These are phyloP conservation scores for Ellobium chinense DNA, from an alignment of 2,888 invertebrate species.

Conservation along the genomic window DNA sequence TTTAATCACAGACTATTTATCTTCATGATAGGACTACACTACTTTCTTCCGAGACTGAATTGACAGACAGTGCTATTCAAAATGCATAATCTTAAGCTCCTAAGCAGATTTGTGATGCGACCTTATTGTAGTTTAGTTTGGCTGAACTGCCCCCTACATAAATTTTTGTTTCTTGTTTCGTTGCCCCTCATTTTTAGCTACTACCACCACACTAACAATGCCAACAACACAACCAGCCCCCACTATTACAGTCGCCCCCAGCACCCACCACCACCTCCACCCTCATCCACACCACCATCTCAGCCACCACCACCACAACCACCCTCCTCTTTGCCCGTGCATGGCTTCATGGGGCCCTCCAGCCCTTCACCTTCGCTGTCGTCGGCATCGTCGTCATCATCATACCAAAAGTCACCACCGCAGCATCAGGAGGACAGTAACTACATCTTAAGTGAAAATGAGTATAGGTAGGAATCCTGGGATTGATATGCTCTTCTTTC, in stretches of 20 bases:
- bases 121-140: no score
- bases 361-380: conserved; percentile 32
- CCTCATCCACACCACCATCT: not conserved
- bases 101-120: no score
- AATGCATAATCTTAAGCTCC: no score
- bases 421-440: conserved; percentile 22
- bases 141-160: no score
- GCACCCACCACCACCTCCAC: conserved; percentile 20
- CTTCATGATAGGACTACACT: no score
- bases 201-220: not conserved
- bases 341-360: conserved; percentile 11
- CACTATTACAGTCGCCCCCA: conserved; percentile 3
- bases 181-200: conserved; percentile 10
- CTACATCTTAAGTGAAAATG: conserved; percentile 41
- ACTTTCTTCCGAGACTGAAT: no score
- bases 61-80: no score
- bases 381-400: conserved; percentile 27
- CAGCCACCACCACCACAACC: conserved; percentile 15
- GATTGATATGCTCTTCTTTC: not conserved
- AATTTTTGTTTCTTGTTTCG: not conserved
- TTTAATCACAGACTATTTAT: no score
- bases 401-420: conserved; percentile 13
- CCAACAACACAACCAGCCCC: no score
- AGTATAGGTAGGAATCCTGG: conserved; percentile 32
- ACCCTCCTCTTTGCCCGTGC: conserved; percentile 39